Base-by-base conservation (phyloP, 92 coral and sea anemone genomes). In the Zoanthus sociatus region DNA sequence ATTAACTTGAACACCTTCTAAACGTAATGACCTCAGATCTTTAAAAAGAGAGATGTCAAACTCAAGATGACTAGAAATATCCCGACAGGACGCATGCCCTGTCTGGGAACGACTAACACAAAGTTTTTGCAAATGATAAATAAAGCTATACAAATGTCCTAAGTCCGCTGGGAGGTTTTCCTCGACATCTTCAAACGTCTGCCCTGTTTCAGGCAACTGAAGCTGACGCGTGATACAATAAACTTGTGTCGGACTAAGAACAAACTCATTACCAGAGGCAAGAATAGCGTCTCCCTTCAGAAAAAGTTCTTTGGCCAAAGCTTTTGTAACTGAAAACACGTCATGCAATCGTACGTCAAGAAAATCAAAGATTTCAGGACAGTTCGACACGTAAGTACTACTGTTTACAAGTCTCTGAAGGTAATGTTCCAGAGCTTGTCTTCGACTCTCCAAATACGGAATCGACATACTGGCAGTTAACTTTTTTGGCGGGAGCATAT, bases 391-490 rank as follows among this genome's bases (percentile, higher is more conserved):
- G 75, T 93, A 94, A 0, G 93, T 92, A 47, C 90, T 93, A 91
- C 99, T 95, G 93, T 97, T 97, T 14, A 97, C 98, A 17, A 97
- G 92, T 54, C 98, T 93, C 77, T 97, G 99, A 0, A 97, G 92
- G 77, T 97, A 97, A 76, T 97, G 99, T 76, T 97, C 99, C 37
- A 97, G 73, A 0, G 98, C 98, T 10, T 94, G 95, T 32, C 97
- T 90, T 64, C 99, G 93, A 66, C 84, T 92, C 58, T 97, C 99
- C 26, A 97, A 85, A 78, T 93, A 94, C 3, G 68, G 69, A 32
- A 97, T 78, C 42, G 97, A 92, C 95, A 97, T 88, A 53, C 90
- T 95, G 0, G 99, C 89, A 37, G 96, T 91, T 6, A 95, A 56
- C 37, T 95, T 97, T 89, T 97, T 97, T 16, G 98, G 94, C 12